These are phyloP conservation scores for Sclerurus mexicanus DNA, from an alignment of 2,113 vertebrate genomes.

Conservation along the genomic window DNA sequence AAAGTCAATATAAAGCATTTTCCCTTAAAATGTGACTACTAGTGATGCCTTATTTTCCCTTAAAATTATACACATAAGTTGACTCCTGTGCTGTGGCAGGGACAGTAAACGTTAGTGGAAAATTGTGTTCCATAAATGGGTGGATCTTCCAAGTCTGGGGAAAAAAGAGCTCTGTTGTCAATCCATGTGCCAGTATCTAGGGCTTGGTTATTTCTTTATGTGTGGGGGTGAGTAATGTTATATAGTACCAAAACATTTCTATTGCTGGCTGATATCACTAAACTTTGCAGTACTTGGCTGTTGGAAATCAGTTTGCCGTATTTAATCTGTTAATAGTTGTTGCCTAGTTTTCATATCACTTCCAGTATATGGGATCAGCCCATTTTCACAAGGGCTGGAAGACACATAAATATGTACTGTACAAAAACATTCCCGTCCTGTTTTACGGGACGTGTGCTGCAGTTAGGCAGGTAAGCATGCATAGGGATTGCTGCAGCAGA, in stretches of 20 bases:
- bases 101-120: not conserved
- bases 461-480: not conserved
- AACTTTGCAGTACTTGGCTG: not conserved
- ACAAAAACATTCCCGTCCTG: not conserved
- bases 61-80: not conserved
- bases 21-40: not conserved
- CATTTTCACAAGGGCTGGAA: not conserved
- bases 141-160: not conserved
- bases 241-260: not conserved
- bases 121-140: not conserved
- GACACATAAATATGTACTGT: not conserved
- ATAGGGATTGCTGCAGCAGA: not conserved
- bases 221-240: not conserved
- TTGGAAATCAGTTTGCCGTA: not conserved
- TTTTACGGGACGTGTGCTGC: not conserved
- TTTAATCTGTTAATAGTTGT: not conserved
- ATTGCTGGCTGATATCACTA: not conserved
- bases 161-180: not conserved
- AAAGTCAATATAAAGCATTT: not conserved
- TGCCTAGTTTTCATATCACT: not conserved
- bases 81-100: not conserved
- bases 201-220: not conserved
- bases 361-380: not conserved
- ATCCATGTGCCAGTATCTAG: fast-evolving
- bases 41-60: not conserved